Base-by-base conservation (phyloP, 2,888 invertebrate genomes). In the Eurytoma californica region DNA sequence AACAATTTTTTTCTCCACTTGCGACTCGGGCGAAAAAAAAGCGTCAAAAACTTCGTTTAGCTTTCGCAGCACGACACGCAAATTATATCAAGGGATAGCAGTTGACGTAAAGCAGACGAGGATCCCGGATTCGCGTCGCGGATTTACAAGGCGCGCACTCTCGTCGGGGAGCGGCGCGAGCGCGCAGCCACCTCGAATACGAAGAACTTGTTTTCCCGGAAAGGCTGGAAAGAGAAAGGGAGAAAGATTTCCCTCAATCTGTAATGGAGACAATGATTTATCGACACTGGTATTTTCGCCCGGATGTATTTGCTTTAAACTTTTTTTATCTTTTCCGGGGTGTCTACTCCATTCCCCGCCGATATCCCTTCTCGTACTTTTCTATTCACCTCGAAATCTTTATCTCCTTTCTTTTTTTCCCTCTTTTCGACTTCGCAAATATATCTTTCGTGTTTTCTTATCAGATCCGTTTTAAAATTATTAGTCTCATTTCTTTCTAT, bases 221-320 rank as follows among this genome's bases (percentile, higher is more conserved):
- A 51, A n/a, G 18, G 61, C n/a, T 1, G 7, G 12, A 49, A 60
- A 20, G 9, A 4, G n/a, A n/a, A 30, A 39, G 51, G 47, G n/a
- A 53, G 47, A 53, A 68, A 68, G 28, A 60, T 57, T 70, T 65
- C 7, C 53, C 70, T 53, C 77, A 70, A 77, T 77, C 77, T 77
- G 57, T 70, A 70, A 77, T 77, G 65, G 57, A 63, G 77, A 65
- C 77, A 70, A 77, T 77, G 77, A 77, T 77, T 77, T 77, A 77
- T 77, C 55, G 77, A 61, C 49, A 47, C 18, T n/a, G 57, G 69
- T 76, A 68, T 68, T 75, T 61, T 55, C 60, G 39, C 18, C 30
- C 14, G 68, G 24, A 51, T 57, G 63, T 69, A 60, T 73, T 68
- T 66, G 69, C 77, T 47, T 60, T 70, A 53, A 70, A 77, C 58